Conservation (phyloP, 2,113 vertebrate species). For the Chionodraco myersi region DNA sequence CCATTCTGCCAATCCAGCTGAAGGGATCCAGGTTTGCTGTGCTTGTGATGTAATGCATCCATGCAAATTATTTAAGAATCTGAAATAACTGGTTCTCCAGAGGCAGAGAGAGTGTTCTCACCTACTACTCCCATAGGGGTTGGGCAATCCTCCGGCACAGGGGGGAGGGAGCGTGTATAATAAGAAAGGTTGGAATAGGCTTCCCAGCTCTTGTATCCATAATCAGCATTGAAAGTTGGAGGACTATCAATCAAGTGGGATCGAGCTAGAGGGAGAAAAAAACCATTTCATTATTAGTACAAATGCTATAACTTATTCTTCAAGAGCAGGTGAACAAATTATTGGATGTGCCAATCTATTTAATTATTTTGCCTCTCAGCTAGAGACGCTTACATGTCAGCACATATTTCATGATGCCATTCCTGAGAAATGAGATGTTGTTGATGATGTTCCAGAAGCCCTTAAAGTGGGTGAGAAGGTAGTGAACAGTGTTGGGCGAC, state of each 20-base stretch:
- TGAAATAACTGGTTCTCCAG: slow-evolving; percentile 80
- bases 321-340: slow-evolving; percentile 17
- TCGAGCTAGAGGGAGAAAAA: slow-evolving; percentile 83
- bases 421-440: slow-evolving; percentile 89
- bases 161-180: slow-evolving; percentile 92
- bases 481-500: slow-evolving; percentile 90
- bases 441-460: slow-evolving; percentile 96
- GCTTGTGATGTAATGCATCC: slow-evolving; percentile 53
- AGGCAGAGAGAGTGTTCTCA: slow-evolving; percentile 71
- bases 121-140: slow-evolving; percentile 97
- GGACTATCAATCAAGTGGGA: slow-evolving; percentile 95
- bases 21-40: not conserved
- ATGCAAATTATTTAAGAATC: slow-evolving; percentile 73
- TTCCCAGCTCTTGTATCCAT: slow-evolving; percentile 95
- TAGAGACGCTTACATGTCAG: slow-evolving; percentile 90
- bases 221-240: slow-evolving; percentile 92
- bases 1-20: not conserved
- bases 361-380: slow-evolving; percentile 11
- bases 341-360: not conserved
- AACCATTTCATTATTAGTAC: not conserved
- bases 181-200: slow-evolving; percentile 95
- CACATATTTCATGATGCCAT: slow-evolving; percentile 94
- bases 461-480: slow-evolving; percentile 95
- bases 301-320: slow-evolving; percentile 2
- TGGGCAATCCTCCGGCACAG: slow-evolving; percentile 91